A percentile compares a stretch with the other conserved stretches of the same genome.
phyloP scores from a whole-genome alignment of 2,797 vertebrate species.

The Phataginus tricuspis region DNA sequence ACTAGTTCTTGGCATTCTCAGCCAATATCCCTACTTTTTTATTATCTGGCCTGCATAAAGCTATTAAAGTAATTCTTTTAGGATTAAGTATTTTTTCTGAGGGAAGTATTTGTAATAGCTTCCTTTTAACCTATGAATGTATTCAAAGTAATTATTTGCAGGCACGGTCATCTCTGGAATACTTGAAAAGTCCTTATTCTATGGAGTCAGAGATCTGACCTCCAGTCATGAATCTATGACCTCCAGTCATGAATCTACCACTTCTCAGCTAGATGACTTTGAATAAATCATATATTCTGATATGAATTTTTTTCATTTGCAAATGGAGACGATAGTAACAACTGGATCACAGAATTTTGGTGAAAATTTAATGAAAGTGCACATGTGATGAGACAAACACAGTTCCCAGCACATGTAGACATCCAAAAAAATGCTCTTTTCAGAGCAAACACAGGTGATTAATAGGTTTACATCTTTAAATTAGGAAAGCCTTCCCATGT shows the following conservation, averaged over 20 bases:
- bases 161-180: neutral
- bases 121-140: neutral
- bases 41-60: neutral
- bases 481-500: neutral
- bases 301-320: neutral
- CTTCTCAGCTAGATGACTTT: neutral
- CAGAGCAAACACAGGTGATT: neutral
- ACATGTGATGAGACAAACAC: neutral
- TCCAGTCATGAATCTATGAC: neutral
- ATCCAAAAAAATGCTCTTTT: conserved; percentile 1
- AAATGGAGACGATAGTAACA: neutral
- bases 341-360: neutral
- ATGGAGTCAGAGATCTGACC: neutral
- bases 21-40: neutral
- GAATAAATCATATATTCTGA: neutral
- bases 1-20: conserved; percentile 26
- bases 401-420: neutral
- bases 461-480: conserved; percentile 38
- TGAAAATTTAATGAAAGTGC: conserved; percentile 22
- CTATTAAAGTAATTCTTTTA: conserved; percentile 41
- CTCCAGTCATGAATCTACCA: neutral
- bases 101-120: neutral
- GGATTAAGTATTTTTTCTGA: neutral
- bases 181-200: neutral
- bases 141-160: conserved; percentile 42